Conservation (phyloP, 2,888 invertebrate genomes). For the Drosophila neotestacea region DNA sequence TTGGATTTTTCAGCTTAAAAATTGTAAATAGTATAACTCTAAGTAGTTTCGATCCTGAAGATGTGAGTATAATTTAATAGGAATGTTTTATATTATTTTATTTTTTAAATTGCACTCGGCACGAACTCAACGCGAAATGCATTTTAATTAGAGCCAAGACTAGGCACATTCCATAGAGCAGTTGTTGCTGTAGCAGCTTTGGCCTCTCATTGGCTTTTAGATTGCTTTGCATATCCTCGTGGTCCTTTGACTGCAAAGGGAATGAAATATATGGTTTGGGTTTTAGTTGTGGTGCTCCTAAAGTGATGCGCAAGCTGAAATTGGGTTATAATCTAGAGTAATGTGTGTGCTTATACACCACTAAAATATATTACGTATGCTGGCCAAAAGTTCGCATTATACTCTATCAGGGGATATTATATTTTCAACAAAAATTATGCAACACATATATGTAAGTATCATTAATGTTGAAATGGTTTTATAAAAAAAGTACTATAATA, state of each 20-base stretch:
- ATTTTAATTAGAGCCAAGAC: slow-evolving; percentile 45
- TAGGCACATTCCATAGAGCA: slow-evolving; percentile 22
- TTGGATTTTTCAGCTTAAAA: neutral
- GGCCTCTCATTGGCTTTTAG: slow-evolving; percentile 22
- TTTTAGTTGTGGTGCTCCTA: slow-evolving; percentile 34
- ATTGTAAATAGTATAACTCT: neutral
- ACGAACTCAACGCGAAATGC: slow-evolving; percentile 18
- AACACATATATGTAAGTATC: neutral
- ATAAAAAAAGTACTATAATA: too few relatives aligned
- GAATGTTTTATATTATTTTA: slow-evolving; percentile 2
- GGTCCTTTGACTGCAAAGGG: slow-evolving; percentile 48
- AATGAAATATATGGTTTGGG: slow-evolving; percentile 45
- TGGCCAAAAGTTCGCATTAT: slow-evolving; percentile 8
- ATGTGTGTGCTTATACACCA: slow-evolving; percentile 35
- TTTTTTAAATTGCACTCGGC: slow-evolving; percentile 5
- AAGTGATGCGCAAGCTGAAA: slow-evolving; percentile 43
- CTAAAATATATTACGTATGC: slow-evolving; percentile 15
- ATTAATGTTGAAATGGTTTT: too few relatives aligned
- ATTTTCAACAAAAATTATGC: neutral
- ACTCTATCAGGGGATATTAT: neutral
- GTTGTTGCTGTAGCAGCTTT: slow-evolving; percentile 3
- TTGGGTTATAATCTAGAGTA: slow-evolving; percentile 49
- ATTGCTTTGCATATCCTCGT: slow-evolving; percentile 41
- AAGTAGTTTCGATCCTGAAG: slow-evolving; percentile 1
- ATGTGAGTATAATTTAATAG: slow-evolving; percentile 8